Percentiles rank a stretch among this genome's conserved stretches.
Evolutionary conservation across 2,888 invertebrate genomes (phyloP).

Genomic region (Andrena bicolor): DNA sequence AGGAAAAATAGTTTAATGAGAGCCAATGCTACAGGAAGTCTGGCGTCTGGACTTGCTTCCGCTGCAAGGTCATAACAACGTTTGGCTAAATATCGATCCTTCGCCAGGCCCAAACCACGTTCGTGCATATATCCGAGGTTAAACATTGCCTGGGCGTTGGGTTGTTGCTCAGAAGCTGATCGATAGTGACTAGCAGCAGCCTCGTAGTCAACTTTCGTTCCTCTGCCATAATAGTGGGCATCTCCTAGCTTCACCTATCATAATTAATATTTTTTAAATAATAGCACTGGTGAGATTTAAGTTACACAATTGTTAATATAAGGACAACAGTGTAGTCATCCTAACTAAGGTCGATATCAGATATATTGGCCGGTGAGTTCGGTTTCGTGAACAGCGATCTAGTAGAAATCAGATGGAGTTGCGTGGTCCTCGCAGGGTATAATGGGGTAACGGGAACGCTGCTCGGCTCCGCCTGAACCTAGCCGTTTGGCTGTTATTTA

Average conservation of each 20-base stretch:
- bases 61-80: slow-evolving; percentile 98
- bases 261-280: slow-evolving; percentile 4
- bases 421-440: too few relatives aligned
- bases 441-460: too few relatives aligned
- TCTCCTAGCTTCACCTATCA: slow-evolving; percentile 96
- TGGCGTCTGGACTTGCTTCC: slow-evolving; percentile 96
- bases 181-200: slow-evolving; percentile 96
- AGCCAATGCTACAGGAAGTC: slow-evolving; percentile 96
- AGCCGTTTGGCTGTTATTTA: too few relatives aligned
- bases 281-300: neutral
- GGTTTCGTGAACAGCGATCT: too few relatives aligned
- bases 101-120: slow-evolving; percentile 95
- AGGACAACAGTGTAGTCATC: too few relatives aligned
- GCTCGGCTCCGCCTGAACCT: too few relatives aligned
- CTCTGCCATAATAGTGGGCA: slow-evolving; percentile 98
- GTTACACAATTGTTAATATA: too few relatives aligned
- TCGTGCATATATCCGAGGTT: slow-evolving; percentile 99
- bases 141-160: slow-evolving; percentile 99
- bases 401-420: too few relatives aligned
- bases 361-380: too few relatives aligned
- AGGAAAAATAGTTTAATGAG: slow-evolving; percentile 93
- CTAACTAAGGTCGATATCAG: too few relatives aligned
- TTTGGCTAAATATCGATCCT: slow-evolving; percentile 97
- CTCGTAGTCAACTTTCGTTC: slow-evolving; percentile 96
- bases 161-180: slow-evolving; percentile 96